These are phyloP conservation scores for Iphiclides podalirius DNA, from an alignment of 2,888 invertebrate genomes.

Conservation along the genomic window DNA sequence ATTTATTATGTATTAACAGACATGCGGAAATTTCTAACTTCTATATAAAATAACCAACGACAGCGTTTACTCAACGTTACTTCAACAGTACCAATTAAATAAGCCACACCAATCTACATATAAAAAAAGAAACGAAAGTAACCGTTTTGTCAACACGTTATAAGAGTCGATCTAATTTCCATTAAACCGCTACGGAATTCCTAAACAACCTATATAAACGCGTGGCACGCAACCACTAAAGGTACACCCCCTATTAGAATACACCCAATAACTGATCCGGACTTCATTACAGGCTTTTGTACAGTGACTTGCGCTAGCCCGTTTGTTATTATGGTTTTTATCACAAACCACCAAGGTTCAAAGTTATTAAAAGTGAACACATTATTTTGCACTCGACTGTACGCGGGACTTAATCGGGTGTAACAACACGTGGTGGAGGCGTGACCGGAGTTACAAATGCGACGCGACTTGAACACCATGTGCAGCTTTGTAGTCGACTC, in stretches of 20 bases:
- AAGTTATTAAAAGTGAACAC: background rate
- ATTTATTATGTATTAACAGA: too few species aligned
- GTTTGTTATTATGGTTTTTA: background rate
- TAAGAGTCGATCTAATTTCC: constrained; percentile 12
- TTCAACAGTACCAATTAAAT: background rate
- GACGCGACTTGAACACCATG: background rate
- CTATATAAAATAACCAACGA: too few species aligned
- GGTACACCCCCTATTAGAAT: constrained; percentile 16
- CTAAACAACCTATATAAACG: constrained; percentile 15
- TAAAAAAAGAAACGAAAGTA: background rate
- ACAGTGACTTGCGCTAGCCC: background rate
- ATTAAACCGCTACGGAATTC: constrained; percentile 8
- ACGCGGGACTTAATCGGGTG: background rate
- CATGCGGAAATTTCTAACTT: too few species aligned
- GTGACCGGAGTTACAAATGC: constrained; percentile 5
- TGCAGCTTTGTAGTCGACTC: constrained; percentile 1
- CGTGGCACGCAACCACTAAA: constrained; percentile 17
- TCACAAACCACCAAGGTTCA: background rate
- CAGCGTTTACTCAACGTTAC: too few species aligned
- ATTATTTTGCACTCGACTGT: constrained; percentile 1
- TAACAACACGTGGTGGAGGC: constrained; percentile 5
- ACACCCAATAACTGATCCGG: constrained; percentile 10
- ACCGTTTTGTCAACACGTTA: constrained; percentile 2
- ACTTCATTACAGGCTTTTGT: constrained; percentile 9
- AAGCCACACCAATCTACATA: background rate